phyloP scores from a whole-genome alignment of 2,113 vertebrate species.

The Notechis scutatus region DNA sequence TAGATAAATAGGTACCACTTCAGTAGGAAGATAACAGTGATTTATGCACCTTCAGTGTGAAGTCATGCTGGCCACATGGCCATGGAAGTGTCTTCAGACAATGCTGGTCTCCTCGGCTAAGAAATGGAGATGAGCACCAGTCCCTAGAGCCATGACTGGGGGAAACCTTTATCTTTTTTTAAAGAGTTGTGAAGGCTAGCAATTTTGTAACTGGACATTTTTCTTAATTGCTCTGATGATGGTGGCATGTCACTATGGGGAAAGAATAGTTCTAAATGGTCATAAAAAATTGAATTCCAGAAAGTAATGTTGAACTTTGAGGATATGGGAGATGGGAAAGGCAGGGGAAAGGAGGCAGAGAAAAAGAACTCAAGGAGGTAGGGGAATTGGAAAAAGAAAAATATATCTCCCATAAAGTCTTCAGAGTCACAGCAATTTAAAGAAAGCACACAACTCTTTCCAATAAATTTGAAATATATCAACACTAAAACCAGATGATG shows the following conservation, averaged over 20 bases:
- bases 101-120: neutral
- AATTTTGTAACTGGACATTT: neutral
- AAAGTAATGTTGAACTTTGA: neutral
- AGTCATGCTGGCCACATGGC: neutral
- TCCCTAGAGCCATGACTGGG: neutral
- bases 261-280: neutral
- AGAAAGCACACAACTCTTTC: neutral
- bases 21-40: neutral
- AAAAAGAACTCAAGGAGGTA: neutral
- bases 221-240: neutral
- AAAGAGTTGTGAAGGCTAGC: neutral
- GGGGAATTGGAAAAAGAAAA: neutral
- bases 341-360: neutral
- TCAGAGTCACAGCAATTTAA: neutral
- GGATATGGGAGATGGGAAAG: neutral
- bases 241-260: neutral
- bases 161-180: neutral
- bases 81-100: neutral
- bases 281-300: neutral
- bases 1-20: no score
- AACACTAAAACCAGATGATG: neutral
- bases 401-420: neutral
- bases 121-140: neutral
- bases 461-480: neutral
- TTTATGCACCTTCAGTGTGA: neutral